A percentile compares a stretch with the other conserved stretches of the same genome.
Conservation (phyloP, 1,140 invertebrate genomes). For the Neodiprion fabricii region DNA sequence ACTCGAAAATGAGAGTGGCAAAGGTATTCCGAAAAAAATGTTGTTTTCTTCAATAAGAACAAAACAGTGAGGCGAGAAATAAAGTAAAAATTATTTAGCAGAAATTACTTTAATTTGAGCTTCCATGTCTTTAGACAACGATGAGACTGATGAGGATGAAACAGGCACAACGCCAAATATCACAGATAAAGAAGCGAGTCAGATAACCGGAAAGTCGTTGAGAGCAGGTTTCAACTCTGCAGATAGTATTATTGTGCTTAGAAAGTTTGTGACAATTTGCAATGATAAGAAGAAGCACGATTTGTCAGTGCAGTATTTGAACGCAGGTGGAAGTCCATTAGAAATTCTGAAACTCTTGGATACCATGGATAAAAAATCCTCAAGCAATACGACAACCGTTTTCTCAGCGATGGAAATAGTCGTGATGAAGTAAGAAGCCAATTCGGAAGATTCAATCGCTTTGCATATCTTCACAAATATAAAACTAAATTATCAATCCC, state of each 20-base stretch:
- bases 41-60: background rate
- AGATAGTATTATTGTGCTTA: constrained; percentile 26
- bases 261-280: constrained; percentile 38
- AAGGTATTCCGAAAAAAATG: background rate
- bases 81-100: background rate
- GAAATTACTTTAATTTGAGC: background rate
- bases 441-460: background rate
- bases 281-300: constrained; percentile 54
- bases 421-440: constrained; percentile 62
- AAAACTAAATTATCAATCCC: background rate
- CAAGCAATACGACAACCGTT: constrained; percentile 61
- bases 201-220: constrained; percentile 37
- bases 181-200: constrained; percentile 23
- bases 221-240: constrained; percentile 32
- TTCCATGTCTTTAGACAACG: no score
- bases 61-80: background rate
- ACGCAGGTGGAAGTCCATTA: constrained; percentile 69
- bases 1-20: background rate
- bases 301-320: constrained; percentile 69
- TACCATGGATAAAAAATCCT: constrained; percentile 64
- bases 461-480: constrained; percentile 20
- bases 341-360: constrained; percentile 69
- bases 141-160: background rate
- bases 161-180: background rate
- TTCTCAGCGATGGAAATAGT: constrained; percentile 71